phyloP scores from a whole-genome alignment of 2,888 invertebrate genomes.

The Neoaliturus tenellus region DNA sequence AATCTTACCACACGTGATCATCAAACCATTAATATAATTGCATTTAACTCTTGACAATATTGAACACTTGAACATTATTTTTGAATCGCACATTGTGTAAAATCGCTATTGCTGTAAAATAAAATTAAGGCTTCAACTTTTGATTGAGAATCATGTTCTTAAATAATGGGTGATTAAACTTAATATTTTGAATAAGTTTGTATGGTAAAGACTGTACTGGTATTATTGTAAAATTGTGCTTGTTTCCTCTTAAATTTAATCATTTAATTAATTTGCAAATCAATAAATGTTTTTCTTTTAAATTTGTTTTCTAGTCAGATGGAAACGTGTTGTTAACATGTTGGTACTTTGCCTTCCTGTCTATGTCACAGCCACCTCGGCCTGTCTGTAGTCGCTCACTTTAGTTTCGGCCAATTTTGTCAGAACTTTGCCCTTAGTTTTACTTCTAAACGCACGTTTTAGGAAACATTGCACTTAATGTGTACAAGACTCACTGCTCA shows the following conservation, averaged over 20 bases:
- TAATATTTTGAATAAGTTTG: neutral
- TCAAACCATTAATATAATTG: neutral
- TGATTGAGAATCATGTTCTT: neutral
- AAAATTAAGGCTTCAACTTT: neutral
- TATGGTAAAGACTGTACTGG: neutral
- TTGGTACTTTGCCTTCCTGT: slow-evolving; percentile 23
- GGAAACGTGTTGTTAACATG: neutral
- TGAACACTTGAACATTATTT: neutral
- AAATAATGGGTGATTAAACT: neutral
- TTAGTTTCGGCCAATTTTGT: slow-evolving; percentile 8
- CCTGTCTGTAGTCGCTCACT: slow-evolving; percentile 15
- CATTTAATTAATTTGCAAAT: neutral
- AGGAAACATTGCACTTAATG: neutral
- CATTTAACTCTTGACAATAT: slow-evolving; percentile 20
- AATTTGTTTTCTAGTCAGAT: neutral
- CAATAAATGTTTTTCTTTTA: neutral
- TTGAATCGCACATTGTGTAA: neutral
- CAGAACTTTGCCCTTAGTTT: slow-evolving; percentile 23
- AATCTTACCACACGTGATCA: neutral
- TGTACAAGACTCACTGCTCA: neutral
- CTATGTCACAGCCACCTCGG: slow-evolving; percentile 6
- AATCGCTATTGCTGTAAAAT: no score
- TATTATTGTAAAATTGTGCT: neutral
- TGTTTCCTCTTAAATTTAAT: neutral
- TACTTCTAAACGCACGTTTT: neutral